Evolutionary conservation across 2,797 vertebrate genomes (phyloP).

Genomic region (Chanos chanos): DNA sequence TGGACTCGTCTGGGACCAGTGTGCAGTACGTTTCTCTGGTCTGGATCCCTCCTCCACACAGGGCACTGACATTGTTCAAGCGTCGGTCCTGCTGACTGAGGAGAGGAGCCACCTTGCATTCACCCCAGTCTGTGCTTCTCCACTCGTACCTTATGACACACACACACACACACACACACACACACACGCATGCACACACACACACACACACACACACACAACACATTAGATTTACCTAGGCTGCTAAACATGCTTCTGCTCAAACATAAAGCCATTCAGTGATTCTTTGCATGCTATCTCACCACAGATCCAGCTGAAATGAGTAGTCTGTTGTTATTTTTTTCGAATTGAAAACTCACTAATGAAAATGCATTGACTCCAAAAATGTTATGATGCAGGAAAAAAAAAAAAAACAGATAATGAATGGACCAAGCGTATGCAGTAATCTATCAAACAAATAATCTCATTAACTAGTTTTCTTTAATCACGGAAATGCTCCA

Average conservation of each 20-base stretch:
- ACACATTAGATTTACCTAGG: too few relatives aligned
- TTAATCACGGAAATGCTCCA: conserved; percentile 65
- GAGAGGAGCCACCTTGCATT: conserved; percentile 80
- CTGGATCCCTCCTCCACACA: conserved; percentile 90
- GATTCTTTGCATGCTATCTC: neutral
- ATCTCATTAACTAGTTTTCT: conserved; percentile 68
- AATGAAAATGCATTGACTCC: conserved; percentile 60
- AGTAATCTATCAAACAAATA: conserved; percentile 72
- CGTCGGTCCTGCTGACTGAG: conserved; percentile 75
- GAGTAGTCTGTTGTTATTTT: conserved; percentile 19
- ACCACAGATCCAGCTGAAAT: conserved; percentile 4
- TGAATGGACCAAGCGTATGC: conserved; percentile 66
- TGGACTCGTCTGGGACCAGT: conserved; percentile 64
- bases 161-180: conserved; percentile 14
- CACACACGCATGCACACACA: conserved; percentile 2
- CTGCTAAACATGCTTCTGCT: neutral
- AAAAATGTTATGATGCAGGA: conserved; percentile 60
- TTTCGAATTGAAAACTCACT: conserved; percentile 20
- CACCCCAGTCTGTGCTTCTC: conserved; percentile 88
- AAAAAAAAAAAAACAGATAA: conserved; percentile 60
- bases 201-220: neutral
- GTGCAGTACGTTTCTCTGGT: conserved; percentile 86
- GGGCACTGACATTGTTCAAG: conserved; percentile 54
- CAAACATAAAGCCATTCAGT: too few relatives aligned
- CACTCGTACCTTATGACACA: conserved; percentile 80